Base-by-base conservation (phyloP, 2,113 vertebrate genomes). In the Lates calcarifer region DNA sequence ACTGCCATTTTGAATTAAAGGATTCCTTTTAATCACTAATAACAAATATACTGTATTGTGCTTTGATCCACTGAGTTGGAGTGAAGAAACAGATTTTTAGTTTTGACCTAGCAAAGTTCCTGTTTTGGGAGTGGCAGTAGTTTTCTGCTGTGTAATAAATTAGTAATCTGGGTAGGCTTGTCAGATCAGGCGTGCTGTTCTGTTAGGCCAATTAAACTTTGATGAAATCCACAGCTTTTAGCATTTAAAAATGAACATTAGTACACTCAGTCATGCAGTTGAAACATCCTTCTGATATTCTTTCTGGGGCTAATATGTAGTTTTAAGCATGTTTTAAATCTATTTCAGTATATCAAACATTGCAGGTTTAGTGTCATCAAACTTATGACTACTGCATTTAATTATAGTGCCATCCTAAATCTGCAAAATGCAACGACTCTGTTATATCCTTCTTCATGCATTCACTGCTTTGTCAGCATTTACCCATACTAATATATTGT, bases 131-230 rank as follows among this genome's bases (percentile, higher is more conserved):
- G 64, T 60, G 53, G 56, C 37, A 31, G 24, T 13, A 20, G n/a
- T 66, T 33, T 56, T 81, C 35, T 68, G 66, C 55, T 70, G 35
- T 60, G 18, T 29, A 11, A 64, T 87, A 15, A 62, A 68, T 83
- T 55, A 78, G 22, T 64, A 51, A 75, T 77, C 55, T 28, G 53
- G 66, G 68, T 20, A 61, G 45, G 7, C 15, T 65, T 24, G 71
- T 71, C 51, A 49, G 47, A 78, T 68, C 60, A 53, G 26, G 22
- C 55, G 28, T 26, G 61, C 77, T 81, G 39, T 73, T 70, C 49
- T 45, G 56, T 63, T 56, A 3, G 18, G 64, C 20, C 15, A 68
- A 83, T 90, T 71, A 72, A 85, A 85, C 65, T 90, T 79, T 76
- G 9, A 84, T 84, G 47, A 22, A 60, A 79, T 87, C 28, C 28